These are phyloP conservation scores for Elachura formosa DNA, from an alignment of 2,113 vertebrate genomes.

Conservation along the genomic window DNA sequence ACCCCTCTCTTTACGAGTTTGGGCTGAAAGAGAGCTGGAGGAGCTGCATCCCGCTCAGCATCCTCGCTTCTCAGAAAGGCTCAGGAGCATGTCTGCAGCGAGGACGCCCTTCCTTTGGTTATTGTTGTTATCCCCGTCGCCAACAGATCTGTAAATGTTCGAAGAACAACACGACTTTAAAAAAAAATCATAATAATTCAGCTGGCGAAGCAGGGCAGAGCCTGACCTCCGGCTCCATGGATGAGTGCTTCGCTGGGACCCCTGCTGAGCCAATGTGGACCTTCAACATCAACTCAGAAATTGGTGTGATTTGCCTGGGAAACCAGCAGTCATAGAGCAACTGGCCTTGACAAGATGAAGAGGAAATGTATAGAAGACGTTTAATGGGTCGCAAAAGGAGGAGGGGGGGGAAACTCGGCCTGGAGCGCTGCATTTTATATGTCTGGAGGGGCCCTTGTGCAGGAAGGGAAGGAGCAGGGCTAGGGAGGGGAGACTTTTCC, in stretches of 20 bases:
- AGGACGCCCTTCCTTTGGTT: conserved; percentile 10
- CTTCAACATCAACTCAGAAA: conserved; percentile 86
- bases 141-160: conserved; percentile 47
- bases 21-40: not conserved
- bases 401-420: not conserved
- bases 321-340: conserved; percentile 68
- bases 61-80: not conserved
- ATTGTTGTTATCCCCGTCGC: not conserved
- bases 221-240: conserved; percentile 78
- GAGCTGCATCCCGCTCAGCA: not conserved
- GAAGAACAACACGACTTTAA: conserved; percentile 21
- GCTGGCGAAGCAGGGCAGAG: conserved; percentile 40
- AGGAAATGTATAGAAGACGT: conserved; percentile 57
- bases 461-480: not conserved
- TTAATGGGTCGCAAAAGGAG: conserved; percentile 55
- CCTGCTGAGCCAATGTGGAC: conserved; percentile 83
- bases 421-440: not conserved
- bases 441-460: conserved; percentile 41
- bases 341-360: conserved; percentile 68
- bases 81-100: not conserved
- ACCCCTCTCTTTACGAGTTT: not conserved
- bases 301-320: conserved; percentile 87
- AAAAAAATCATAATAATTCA: conserved; percentile 36
- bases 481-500: not conserved
- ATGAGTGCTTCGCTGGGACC: conserved; percentile 73